Percentiles rank a stretch among this genome's conserved stretches.
Evolutionary conservation across 2,797 vertebrate genomes (phyloP).

Genomic region (Halcyon badia): DNA sequence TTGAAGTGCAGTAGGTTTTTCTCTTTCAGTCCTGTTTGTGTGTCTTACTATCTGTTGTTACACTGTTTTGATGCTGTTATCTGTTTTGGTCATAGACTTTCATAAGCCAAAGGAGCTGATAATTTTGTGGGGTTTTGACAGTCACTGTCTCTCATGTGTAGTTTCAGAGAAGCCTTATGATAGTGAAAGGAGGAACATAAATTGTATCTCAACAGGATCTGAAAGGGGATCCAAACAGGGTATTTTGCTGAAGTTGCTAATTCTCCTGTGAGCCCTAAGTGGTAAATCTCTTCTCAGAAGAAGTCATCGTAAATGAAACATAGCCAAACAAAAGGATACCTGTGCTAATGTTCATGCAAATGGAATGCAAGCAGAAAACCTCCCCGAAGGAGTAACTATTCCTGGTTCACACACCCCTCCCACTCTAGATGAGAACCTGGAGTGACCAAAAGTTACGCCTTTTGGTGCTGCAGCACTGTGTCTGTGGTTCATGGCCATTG

Average conservation of each 20-base stretch:
- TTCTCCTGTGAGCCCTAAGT: neutral
- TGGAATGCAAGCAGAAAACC: neutral
- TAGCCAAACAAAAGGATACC: neutral
- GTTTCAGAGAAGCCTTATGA: neutral
- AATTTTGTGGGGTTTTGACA: neutral
- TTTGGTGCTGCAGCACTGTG: rapidly evolving
- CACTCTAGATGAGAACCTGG: neutral
- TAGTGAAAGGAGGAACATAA: neutral
- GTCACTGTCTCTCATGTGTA: neutral
- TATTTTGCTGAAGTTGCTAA: neutral
- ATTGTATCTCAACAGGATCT: neutral
- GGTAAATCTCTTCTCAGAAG: neutral
- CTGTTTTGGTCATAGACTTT: neutral
- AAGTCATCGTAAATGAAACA: rapidly evolving
- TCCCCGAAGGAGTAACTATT: neutral
- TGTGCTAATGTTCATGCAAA: neutral
- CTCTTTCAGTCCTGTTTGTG: neutral
- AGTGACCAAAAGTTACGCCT: neutral
- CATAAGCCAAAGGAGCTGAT: neutral
- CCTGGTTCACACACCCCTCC: neutral
- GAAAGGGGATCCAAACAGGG: neutral
- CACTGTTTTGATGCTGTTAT: neutral
- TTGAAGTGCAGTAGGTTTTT: neutral
- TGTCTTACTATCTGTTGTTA: neutral
- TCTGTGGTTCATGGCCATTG: neutral